These are phyloP conservation scores for Okamejei kenojei DNA, from an alignment of 2,797 vertebrate genomes.

Conservation along the genomic window DNA sequence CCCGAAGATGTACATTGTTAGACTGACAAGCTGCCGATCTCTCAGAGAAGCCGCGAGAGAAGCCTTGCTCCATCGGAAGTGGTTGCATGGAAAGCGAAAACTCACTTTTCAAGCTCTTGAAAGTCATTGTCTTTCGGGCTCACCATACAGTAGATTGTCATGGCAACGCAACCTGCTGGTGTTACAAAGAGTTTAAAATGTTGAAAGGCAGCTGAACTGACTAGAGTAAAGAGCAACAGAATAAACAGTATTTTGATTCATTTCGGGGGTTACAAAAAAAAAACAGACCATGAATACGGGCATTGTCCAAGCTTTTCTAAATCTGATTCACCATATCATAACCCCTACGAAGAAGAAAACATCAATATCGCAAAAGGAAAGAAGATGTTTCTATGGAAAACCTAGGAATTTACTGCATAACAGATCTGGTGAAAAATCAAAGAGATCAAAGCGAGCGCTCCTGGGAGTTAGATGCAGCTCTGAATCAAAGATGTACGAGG, in stretches of 20 bases:
- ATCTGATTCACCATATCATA: conserved; percentile 99
- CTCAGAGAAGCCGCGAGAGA: conserved; percentile 47
- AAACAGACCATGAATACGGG: conserved; percentile 72
- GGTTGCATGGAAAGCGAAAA: conserved; percentile 66
- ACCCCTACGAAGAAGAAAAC: conserved; percentile 97
- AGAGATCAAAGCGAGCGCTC: conserved; percentile 85
- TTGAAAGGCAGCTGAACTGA: conserved; percentile 76
- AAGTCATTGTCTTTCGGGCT: conserved; percentile 62
- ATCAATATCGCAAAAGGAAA: conserved; percentile 94
- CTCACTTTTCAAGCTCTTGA: conserved; percentile 58
- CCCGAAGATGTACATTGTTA: conserved; percentile 79
- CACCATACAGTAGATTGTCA: conserved; percentile 69
- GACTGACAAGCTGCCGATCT: conserved; percentile 74
- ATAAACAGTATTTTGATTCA: conserved; percentile 91
- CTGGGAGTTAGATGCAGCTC: conserved; percentile 68
- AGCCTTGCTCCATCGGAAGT: conserved; percentile 78
- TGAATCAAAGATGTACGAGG: conserved; percentile 84
- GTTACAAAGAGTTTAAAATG: conserved; percentile 73
- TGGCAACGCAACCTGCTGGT: conserved; percentile 78
- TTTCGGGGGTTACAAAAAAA: conserved; percentile 73
- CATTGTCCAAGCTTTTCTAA: conserved; percentile 84
- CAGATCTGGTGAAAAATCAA: conserved; percentile 79
- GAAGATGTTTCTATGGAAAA: conserved; percentile 98
- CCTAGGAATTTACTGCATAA: conserved; percentile 87
- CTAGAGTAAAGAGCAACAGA: conserved; percentile 72